phyloP scores from a whole-genome alignment of 2,113 vertebrate species.

The Boulengeromyrus knoepffleri region DNA sequence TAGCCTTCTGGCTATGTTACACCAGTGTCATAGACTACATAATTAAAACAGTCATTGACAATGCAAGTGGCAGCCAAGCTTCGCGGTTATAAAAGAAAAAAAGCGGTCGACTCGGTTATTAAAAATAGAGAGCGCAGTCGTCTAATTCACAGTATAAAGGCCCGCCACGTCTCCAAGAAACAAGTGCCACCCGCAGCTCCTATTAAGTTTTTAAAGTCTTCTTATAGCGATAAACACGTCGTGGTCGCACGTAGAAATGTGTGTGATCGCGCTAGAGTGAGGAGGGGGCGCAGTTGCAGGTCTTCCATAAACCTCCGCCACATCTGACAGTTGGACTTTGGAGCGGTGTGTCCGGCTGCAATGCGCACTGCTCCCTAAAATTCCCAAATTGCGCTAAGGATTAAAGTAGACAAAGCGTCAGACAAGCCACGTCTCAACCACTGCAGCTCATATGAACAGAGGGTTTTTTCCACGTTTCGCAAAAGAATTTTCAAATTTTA shows the following conservation, averaged over 20 bases:
- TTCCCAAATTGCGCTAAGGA: slow-evolving; percentile 1
- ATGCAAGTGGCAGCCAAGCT: background rate
- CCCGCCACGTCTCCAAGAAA: slow-evolving; percentile 8
- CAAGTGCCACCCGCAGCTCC: background rate
- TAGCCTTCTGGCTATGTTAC: background rate
- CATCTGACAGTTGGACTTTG: slow-evolving; percentile 6
- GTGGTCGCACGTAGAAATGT: background rate
- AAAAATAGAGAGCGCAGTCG: background rate
- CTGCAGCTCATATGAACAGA: background rate
- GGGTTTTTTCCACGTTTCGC: background rate
- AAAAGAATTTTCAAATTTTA: background rate
- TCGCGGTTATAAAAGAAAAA: slow-evolving; percentile 4
- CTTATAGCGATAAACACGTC: slow-evolving; percentile 3
- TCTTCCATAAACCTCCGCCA: background rate
- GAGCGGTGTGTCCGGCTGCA: background rate
- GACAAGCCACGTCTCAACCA: background rate
- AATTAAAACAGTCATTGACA: slow-evolving; percentile 11
- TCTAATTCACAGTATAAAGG: background rate
- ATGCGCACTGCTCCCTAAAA: background rate
- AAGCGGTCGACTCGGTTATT: background rate
- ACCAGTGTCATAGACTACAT: slow-evolving; percentile 8
- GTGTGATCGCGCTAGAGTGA: background rate
- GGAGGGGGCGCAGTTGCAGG: background rate
- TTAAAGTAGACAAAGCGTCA: background rate
- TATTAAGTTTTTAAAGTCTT: slow-evolving; percentile 3